A percentile compares a stretch with the other conserved stretches of the same genome.
Conservation (phyloP, 2,113 vertebrate genomes). For the Scytalopus superciliaris region DNA sequence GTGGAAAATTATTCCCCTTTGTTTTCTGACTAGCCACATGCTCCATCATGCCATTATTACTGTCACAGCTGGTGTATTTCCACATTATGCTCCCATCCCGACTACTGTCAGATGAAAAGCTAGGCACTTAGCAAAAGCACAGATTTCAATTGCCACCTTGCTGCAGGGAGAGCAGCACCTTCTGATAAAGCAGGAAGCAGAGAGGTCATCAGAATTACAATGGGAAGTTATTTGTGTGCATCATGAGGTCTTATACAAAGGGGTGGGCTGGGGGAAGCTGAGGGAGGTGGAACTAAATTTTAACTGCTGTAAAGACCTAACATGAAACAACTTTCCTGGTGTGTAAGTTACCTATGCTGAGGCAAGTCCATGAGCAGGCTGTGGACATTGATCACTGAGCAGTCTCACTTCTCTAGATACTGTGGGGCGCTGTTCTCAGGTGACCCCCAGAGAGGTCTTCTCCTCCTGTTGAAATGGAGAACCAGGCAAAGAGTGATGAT, state of each 20-base stretch:
- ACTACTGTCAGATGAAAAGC: conserved; percentile 33
- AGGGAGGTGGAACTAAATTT: background rate
- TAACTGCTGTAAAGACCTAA: background rate
- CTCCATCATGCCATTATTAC: background rate
- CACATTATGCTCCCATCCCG: background rate
- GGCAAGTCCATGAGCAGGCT: background rate
- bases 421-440: background rate
- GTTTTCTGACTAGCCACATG: background rate
- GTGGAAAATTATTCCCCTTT: background rate
- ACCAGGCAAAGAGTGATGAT: background rate
- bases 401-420: background rate
- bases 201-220: background rate
- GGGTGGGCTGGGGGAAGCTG: background rate
- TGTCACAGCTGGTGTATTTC: conserved; percentile 27
- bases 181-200: background rate
- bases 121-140: conserved; percentile 62
- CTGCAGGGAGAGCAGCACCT: conserved; percentile 11
- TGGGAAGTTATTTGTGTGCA: background rate
- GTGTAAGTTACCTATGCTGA: background rate
- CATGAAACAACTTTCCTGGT: background rate
- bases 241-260: background rate
- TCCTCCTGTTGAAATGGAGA: background rate
- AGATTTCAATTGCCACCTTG: conserved; percentile 17
- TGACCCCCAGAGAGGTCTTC: background rate
- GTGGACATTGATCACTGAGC: background rate